Base-by-base conservation (phyloP, 1,140 invertebrate genomes). In the Drosophila mayri region DNA sequence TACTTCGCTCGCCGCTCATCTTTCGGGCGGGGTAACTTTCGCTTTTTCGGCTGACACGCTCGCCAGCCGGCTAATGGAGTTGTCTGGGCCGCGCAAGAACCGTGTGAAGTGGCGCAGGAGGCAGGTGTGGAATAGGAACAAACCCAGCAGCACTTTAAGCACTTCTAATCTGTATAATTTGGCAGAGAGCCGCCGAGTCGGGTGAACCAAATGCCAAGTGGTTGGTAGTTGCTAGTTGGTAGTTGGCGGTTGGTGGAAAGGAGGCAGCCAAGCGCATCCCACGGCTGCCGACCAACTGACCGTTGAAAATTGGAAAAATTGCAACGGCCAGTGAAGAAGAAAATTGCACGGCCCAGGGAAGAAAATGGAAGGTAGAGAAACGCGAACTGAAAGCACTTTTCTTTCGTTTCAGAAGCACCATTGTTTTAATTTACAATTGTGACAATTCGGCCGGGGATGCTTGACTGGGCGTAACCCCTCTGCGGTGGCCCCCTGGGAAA, bases 291-390 rank as follows among this genome's bases (percentile, higher is more conserved):
- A 54, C 81, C 90, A 91, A 92, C 90, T 90, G 85, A 90, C 85
- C 90, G 90, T 91, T 73, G 85, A 91, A 86, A 91, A 91, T 91
- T 91, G 90, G 66, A 67, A 91, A 91, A 91, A 91, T 86, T 73
- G 82, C 85, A 90, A 79, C 85, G 68, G 81, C 82, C 82, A 91
- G 57, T 91, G 90, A 91, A 90, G 90, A 91, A 90, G 90, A 91
- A 91, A 91, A 91, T 91, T 91, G 90, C 83, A 83, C 60, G 59
- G 74, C 59, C 71, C 57, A 49, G 63, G 66, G 18, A 52, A 62
- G 73, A 50, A 55, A 38, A 55, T 25, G 14, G 35, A 25, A 55
- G 44, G 49, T 30, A 37, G 67, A 72, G 70, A 72, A 90, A 88
- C 66, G 70, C 81, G 46, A 85, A 72, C 74, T 18, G 63, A 85